phyloP scores from a whole-genome alignment of 23 tunicate species.

The Ciona savignyi region DNA sequence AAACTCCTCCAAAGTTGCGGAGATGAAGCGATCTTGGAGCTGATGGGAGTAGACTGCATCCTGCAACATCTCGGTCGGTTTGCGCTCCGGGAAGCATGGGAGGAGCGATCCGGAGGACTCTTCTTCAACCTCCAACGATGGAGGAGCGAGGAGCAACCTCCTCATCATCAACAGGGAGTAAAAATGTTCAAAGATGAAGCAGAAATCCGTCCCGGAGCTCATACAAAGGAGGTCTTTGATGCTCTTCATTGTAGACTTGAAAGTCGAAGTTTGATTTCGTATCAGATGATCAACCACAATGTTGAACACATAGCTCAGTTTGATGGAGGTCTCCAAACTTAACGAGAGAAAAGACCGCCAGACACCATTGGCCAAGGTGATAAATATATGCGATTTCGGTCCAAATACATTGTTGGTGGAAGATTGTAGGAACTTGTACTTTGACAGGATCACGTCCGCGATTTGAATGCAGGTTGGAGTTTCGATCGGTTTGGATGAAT shows the following conservation, averaged over 20 bases:
- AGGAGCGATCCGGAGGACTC: constrained; percentile 9
- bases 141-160: constrained; percentile 3
- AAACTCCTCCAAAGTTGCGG: constrained; percentile 19
- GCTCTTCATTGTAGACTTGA: no score
- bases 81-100: constrained; percentile 44
- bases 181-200: constrained; percentile 49
- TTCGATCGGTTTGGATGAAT: no score
- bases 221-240: constrained; percentile 13
- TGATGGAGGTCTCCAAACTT: no score
- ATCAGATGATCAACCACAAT: no score
- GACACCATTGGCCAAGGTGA: constrained; percentile 8
- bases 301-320: no score
- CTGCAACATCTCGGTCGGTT: constrained; percentile 47
- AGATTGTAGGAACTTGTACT: no score
- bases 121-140: constrained; percentile 26
- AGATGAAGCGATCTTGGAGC: constrained; percentile 7
- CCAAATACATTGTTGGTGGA: no score
- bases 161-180: constrained; percentile 5
- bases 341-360: constrained; percentile 23
- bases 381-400: no score
- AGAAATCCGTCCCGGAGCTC: constrained; percentile 36
- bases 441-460: no score
- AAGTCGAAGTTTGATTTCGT: no score
- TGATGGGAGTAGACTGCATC: constrained; percentile 30
- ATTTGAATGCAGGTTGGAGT: no score